Evolutionary conservation across 2,888 invertebrate species (phyloP), one percentile per base, ranked within the genome.

Genomic region (Patella pellucida): DNA sequence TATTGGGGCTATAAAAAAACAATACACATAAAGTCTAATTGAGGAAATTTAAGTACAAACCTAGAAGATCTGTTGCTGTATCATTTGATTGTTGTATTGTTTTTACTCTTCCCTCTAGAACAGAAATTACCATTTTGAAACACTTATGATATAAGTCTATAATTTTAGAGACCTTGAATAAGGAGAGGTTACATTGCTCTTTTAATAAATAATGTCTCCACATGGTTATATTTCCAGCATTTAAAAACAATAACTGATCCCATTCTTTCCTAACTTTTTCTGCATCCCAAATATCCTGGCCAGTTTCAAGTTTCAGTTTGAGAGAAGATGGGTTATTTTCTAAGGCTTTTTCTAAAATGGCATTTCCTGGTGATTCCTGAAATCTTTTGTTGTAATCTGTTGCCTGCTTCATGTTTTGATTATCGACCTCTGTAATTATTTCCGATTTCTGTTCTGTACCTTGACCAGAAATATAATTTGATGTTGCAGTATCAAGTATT

Each of bases 301-400:
- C 85, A 11, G 91, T 77, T 56, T 90, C 87, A 56, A 92, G 78
- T 72, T 89, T 85, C 52, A 92, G 81, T n/a, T 86, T 83, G n/a
- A 91, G 82, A 50, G 86, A 85, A 15, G 84, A 86, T 1, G 91
- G 90, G 79, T 92, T 92, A 19, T 83, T 79, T 74, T 86, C 85
- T 12, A 92, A 79, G 1, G 92, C 92, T 78, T 89, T 88, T 5
- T 91, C 91, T 27, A 92, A 77, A 74, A 92, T 90, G 15, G 91
- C 81, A 83, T 92, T 86, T 16, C 81, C 72, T 19, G 92, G 91
- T 52, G 89, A 81, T 51, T 89, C 88, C 68, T 88, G 80, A 14
- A 91, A 81, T 67, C 83, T 78, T 76, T 86, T 86, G 79, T 92
- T 92, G 77, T 84, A 92, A 14, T 78, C 81, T 23, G 79, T 81